These are phyloP conservation scores for Fukomys damarensis DNA, from an alignment of 2,113 vertebrate genomes.

Conservation along the genomic window DNA sequence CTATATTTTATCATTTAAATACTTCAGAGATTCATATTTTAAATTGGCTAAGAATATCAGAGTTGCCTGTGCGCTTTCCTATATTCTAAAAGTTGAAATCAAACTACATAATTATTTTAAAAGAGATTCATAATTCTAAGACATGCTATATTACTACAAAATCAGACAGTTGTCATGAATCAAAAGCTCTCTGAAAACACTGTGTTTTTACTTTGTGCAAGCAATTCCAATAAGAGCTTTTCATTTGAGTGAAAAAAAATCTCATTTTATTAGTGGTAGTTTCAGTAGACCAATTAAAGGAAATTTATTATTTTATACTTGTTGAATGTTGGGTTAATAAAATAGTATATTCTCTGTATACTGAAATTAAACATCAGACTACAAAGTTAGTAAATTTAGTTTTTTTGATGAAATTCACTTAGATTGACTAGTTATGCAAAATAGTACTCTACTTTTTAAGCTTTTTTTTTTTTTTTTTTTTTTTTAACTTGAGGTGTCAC, in stretches of 20 bases:
- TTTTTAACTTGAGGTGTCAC: not conserved
- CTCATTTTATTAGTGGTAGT: not conserved
- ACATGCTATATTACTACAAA: not conserved
- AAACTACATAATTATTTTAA: constrained; percentile 54
- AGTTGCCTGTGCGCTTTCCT: constrained; percentile 82
- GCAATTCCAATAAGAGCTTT: not conserved
- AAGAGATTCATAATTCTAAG: not conserved
- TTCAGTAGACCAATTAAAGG: not conserved
- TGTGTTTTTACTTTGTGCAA: not conserved
- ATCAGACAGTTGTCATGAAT: not conserved
- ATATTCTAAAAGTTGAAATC: constrained; percentile 80
- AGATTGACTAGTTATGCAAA: not conserved
- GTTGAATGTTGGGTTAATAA: not conserved
- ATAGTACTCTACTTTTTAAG: not conserved
- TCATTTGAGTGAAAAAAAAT: constrained; percentile 1
- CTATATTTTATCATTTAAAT: constrained; percentile 82
- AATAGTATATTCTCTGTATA: not conserved
- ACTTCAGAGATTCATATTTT: constrained; percentile 81
- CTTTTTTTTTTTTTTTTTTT: not conserved
- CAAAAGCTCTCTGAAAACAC: not conserved
- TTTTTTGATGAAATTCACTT: not conserved
- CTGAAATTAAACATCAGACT: not conserved
- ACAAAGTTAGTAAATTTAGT: not conserved
- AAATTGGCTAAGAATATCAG: constrained; percentile 81
- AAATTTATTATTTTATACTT: not conserved